Evolutionary conservation across 2,888 invertebrate genomes (phyloP).

Genomic region (Amphipyra berbera): DNA sequence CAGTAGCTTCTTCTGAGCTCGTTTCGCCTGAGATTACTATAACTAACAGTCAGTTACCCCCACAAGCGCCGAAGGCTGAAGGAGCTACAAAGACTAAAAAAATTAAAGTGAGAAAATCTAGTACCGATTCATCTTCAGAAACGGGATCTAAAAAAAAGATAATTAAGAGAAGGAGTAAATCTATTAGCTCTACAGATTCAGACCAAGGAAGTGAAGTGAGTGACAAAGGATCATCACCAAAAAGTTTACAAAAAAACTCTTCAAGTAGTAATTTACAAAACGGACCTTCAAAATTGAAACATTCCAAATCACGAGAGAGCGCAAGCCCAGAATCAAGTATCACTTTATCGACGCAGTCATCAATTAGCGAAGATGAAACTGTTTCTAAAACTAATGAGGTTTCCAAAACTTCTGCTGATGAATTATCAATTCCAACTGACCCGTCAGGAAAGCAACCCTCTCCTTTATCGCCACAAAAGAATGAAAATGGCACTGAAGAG

Average conservation of each 20-base stretch:
- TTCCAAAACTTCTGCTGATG: constrained; percentile 91
- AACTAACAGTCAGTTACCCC: constrained; percentile 84
- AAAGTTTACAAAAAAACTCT: constrained; percentile 67
- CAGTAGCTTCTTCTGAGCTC: constrained; percentile 72
- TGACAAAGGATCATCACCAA: constrained; percentile 70
- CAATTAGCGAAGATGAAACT: constrained; percentile 86
- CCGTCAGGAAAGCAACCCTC: constrained; percentile 87
- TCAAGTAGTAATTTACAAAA: constrained; percentile 74
- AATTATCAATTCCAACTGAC: constrained; percentile 87
- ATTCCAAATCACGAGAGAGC: constrained; percentile 83
- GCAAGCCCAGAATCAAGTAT: constrained; percentile 85
- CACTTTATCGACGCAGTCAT: constrained; percentile 88
- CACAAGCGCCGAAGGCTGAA: constrained; percentile 86
- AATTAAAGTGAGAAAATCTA: constrained; percentile 81
- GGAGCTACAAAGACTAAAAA: constrained; percentile 75
- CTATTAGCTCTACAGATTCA: constrained; percentile 84
- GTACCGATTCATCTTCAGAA: constrained; percentile 81
- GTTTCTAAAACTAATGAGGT: constrained; percentile 70
- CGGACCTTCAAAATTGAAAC: constrained; percentile 74
- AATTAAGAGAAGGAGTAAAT: constrained; percentile 83
- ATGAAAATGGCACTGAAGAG: constrained; percentile 89
- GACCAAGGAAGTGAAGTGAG: constrained; percentile 75
- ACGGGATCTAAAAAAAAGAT: constrained; percentile 79
- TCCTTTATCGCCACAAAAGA: constrained; percentile 83
- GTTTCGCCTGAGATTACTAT: constrained; percentile 83